Base-by-base conservation (phyloP, 2,888 invertebrate genomes). In the Prenolepis imparis region DNA sequence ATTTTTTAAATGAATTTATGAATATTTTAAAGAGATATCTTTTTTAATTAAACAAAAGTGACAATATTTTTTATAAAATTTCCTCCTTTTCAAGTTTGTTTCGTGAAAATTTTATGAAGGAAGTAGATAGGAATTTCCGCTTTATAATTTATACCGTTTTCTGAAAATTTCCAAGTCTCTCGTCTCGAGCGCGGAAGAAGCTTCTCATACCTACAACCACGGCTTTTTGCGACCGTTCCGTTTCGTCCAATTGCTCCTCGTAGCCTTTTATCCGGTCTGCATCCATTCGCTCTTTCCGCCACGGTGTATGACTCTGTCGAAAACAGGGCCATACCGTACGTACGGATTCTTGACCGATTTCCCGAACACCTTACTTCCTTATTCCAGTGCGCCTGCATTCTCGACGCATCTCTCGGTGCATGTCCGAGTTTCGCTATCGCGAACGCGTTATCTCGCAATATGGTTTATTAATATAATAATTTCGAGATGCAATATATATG, bases 271-370 rank as follows among this genome's bases (percentile, higher is more conserved):
- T 52, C 39, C 63, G 52, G 24, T 63, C 67, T 21, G 81, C 52
- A 61, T 81, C 55, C 75, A 41, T 32, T 44, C 63, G 73, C 63
- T 55, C 32, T 81, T 81, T 81, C 52, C 57, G 28, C 21, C 64
- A 63, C 73, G 64, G 48, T 61, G 12, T 44, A 75, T 41, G 48
- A 3, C n/a, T 52, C 75, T 39, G 75, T 72, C 75, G 75, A 81
- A 77, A 81, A 77, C 81, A 81, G 77, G 77, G 81, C 81, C 81
- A 64, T 39, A 72, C 72, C 72, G 78, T 63, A 41, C 81, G 52
- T 77, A 77, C 75, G 81, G 81, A 81, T 75, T 81, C 81, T 81
- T 64, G 81, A 81, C 77, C 81, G 77, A 75, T 77, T 63, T 75
- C 8, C 12, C 77, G 55, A 81, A 81, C 32, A 41, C 73, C 52